phyloP scores from a whole-genome alignment of 2,888 invertebrate genomes.

The Microctonus hyperodae region DNA sequence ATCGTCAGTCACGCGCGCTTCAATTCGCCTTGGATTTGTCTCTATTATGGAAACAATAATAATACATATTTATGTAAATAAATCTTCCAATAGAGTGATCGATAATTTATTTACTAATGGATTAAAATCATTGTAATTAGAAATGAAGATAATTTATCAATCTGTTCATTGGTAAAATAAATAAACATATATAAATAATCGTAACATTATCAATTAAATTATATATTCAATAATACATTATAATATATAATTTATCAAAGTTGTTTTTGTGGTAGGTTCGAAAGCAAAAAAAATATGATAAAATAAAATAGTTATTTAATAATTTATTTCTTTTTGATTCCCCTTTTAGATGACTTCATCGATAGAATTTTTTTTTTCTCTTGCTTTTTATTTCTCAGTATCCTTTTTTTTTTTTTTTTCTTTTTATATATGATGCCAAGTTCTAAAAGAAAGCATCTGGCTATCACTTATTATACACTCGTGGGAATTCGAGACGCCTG shows the following conservation, averaged over 20 bases:
- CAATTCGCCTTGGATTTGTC: conserved; percentile 1
- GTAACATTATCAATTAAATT: too few relatives aligned
- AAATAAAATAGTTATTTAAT: background rate
- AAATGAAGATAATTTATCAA: background rate
- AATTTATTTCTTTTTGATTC: background rate
- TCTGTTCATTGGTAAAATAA: background rate
- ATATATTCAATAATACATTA: too few relatives aligned
- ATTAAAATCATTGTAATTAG: background rate
- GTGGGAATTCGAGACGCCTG: background rate
- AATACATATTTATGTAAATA: background rate
- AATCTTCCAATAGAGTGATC: background rate
- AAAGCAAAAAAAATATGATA: background rate
- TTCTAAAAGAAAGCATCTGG: conserved; percentile 9
- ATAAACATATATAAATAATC: too few relatives aligned
- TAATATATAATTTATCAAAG: background rate
- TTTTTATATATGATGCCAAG: background rate
- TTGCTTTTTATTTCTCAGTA: background rate
- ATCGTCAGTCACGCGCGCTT: background rate
- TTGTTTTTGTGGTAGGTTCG: background rate
- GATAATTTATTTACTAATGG: conserved; percentile 7
- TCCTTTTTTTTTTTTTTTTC: background rate
- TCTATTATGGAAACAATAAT: background rate
- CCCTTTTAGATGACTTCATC: background rate
- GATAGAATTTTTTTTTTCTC: background rate
- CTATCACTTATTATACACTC: background rate